Evolutionary conservation across 2,797 vertebrate species (phyloP).

Genomic region (Mormyrus proboscirostris): DNA sequence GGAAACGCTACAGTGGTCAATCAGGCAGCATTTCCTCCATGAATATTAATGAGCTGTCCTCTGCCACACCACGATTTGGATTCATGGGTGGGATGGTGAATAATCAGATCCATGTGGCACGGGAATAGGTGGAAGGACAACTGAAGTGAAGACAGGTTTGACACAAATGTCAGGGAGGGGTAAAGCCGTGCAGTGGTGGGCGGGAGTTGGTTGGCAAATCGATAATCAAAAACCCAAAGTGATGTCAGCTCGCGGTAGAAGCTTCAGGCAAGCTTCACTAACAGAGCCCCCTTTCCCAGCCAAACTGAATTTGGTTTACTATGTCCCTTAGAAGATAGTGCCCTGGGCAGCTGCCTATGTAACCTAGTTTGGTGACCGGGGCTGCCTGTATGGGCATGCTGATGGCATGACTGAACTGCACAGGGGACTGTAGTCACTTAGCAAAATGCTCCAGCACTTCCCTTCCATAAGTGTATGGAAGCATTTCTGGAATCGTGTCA

Average conservation of each 20-base stretch:
- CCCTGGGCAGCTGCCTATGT: not conserved
- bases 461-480: not conserved
- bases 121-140: not conserved
- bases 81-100: not conserved
- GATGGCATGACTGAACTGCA: not conserved
- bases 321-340: not conserved
- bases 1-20: not conserved
- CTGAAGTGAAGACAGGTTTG: not conserved
- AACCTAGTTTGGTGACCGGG: not conserved
- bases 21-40: not conserved
- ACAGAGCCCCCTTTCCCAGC: not conserved
- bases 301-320: not conserved
- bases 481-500: not conserved
- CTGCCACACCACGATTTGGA: not conserved
- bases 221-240: not conserved
- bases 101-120: not conserved
- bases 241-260: not conserved
- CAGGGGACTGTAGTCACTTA: not conserved
- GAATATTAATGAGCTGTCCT: not conserved
- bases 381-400: not conserved
- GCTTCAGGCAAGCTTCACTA: not conserved
- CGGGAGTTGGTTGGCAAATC: not conserved
- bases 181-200: not conserved
- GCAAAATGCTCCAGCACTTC: not conserved
- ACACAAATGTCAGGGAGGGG: not conserved